These are phyloP conservation scores for Stegostoma tigrinum DNA, from an alignment of 2,113 vertebrate genomes.

Conservation along the genomic window DNA sequence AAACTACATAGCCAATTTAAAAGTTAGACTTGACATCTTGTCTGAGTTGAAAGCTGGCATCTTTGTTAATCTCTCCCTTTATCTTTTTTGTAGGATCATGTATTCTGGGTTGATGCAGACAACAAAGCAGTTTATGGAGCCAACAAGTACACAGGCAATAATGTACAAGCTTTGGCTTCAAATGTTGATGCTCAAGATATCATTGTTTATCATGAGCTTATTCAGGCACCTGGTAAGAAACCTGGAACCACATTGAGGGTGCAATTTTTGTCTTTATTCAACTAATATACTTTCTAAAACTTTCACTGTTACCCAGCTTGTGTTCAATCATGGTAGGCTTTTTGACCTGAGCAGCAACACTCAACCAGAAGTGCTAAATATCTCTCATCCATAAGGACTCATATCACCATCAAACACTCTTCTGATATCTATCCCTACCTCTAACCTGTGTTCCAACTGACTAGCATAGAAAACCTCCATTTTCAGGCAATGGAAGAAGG, in stretches of 20 bases:
- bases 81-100: conserved; percentile 13
- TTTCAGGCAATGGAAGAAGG: no score
- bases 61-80: neutral
- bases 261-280: neutral
- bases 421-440: no score
- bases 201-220: conserved; percentile 20
- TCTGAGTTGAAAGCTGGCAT: neutral
- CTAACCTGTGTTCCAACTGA: no score
- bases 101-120: conserved; percentile 32
- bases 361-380: no score
- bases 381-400: no score
- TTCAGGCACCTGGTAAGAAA: conserved; percentile 33
- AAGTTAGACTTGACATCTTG: no score
- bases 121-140: conserved; percentile 24
- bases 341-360: no score
- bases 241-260: neutral
- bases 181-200: conserved; percentile 28
- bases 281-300: no score
- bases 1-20: no score
- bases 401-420: no score
- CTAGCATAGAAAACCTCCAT: no score
- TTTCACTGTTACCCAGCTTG: neutral
- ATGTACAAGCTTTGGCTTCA: neutral
- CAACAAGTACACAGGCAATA: conserved; percentile 29
- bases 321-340: neutral